Evolutionary conservation across 2,888 invertebrate genomes (phyloP), one percentile per base, ranked within the genome.

Genomic region (Drosophila leonis): DNA sequence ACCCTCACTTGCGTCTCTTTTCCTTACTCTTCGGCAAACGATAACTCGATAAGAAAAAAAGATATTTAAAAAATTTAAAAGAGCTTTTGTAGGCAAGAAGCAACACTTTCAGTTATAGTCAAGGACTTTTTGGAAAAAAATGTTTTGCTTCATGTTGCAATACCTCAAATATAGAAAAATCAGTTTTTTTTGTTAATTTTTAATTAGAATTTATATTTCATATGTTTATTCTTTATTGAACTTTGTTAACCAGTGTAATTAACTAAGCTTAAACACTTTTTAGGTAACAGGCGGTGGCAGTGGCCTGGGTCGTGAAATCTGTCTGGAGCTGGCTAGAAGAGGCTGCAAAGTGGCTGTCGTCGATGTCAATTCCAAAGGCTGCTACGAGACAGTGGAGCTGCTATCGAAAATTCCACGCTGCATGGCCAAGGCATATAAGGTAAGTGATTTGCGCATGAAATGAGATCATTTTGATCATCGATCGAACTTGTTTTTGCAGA

Each of bases 271-370:
- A 12, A 27, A 3, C 15, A 33, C n/a, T 51, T 67, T 52, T 20
- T 52, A 94, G 93, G 92, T 94, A 39, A 94, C 94, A 24, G 94
- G 94, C 33, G 93, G 93, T 56, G 94, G 93, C 64, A 93, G 93
- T 73, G 94, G 94, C 24, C 89, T 94, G 68, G 94, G 94, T 6
- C 91, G 93, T 46, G 93, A 93, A 82, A 92, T 94, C 35, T 92
- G 93, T 31, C 72, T 93, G 41, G 88, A 92, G 56, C 89, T 94
- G 65, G 93, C 93, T 4, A 88, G 90, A 59, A 90, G 92, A 74
- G 93, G 93, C 18, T 93, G 93, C 77, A 92, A 93, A 75, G 75
- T 93, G 68, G 93, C 93, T n/a, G 86, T 93, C 13, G 92, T 91
- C n/a, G 93, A 93, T 86, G 87, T 93, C 62, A 91, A 93, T 75